Evolutionary conservation across 2,797 vertebrate genomes (phyloP).

Genomic region (Channallabes apus): DNA sequence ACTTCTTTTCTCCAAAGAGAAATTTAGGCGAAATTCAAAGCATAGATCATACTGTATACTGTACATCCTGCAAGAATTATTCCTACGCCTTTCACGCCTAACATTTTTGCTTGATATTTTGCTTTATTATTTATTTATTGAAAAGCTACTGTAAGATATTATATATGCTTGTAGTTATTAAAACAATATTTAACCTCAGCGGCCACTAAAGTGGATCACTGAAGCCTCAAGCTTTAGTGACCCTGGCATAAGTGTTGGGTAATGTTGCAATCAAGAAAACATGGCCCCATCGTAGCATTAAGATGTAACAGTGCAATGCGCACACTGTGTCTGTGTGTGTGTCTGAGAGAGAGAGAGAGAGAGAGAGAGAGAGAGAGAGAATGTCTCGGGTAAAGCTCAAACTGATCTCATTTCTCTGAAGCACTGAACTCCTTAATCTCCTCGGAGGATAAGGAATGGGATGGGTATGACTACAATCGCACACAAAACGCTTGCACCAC

Average conservation of each 20-base stretch:
- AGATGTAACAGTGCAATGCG: neutral
- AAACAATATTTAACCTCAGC: neutral
- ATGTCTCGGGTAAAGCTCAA: constrained; percentile 55
- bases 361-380: too few relatives aligned
- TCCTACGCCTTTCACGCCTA: neutral
- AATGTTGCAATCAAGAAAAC: constrained; percentile 14
- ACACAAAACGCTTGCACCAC: constrained; percentile 35
- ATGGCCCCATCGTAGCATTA: neutral
- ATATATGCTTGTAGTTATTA: neutral
- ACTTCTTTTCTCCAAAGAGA: neutral
- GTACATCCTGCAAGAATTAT: neutral
- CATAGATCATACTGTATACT: neutral
- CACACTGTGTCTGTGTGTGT: neutral
- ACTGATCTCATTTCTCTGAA: constrained; percentile 63
- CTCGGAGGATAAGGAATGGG: constrained; percentile 36
- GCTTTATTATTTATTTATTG: neutral
- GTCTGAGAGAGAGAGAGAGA: neutral
- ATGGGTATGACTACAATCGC: constrained; percentile 40
- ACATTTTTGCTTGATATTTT: neutral
- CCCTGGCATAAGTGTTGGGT: constrained; percentile 1
- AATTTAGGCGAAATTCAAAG: neutral
- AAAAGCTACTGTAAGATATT: neutral
- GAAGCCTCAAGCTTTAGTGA: constrained; percentile 12
- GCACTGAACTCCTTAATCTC: constrained; percentile 58
- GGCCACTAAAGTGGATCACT: constrained; percentile 12